Evolutionary conservation across 2,797 vertebrate genomes (phyloP).

Genomic region (Astyanax mexicanus): DNA sequence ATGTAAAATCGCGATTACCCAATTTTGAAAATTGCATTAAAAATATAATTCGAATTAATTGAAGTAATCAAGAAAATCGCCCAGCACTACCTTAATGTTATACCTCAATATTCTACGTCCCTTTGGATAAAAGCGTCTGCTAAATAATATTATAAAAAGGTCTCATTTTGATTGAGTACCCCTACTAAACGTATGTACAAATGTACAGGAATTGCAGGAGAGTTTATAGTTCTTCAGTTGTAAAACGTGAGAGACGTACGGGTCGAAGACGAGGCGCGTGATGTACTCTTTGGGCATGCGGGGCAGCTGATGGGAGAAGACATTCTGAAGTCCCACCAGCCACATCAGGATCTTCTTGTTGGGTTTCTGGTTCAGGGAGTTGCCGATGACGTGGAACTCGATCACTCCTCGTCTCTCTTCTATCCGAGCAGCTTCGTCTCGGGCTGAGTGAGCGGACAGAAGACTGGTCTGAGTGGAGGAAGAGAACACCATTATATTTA

Average conservation of each 20-base stretch:
- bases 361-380: constrained; percentile 95
- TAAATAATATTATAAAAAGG: too few species aligned
- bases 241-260: constrained; percentile 79
- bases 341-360: constrained; percentile 98
- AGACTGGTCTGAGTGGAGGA: constrained; percentile 85
- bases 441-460: constrained; percentile 92
- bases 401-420: constrained; percentile 96
- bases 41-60: too few species aligned
- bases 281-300: constrained; percentile 99
- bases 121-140: too few species aligned
- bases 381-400: constrained; percentile 96
- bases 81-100: too few species aligned
- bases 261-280: constrained; percentile 96
- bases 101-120: too few species aligned
- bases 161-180: too few species aligned
- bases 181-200: too few species aligned
- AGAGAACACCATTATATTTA: too few species aligned
- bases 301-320: constrained; percentile 97
- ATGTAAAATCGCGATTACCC: too few species aligned
- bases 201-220: neutral
- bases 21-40: too few species aligned
- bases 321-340: constrained; percentile 97
- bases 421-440: constrained; percentile 92
- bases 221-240: neutral
- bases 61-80: too few species aligned